Conservation (phyloP, 2,888 invertebrate species). For the Nephrotoma guestfalica region DNA sequence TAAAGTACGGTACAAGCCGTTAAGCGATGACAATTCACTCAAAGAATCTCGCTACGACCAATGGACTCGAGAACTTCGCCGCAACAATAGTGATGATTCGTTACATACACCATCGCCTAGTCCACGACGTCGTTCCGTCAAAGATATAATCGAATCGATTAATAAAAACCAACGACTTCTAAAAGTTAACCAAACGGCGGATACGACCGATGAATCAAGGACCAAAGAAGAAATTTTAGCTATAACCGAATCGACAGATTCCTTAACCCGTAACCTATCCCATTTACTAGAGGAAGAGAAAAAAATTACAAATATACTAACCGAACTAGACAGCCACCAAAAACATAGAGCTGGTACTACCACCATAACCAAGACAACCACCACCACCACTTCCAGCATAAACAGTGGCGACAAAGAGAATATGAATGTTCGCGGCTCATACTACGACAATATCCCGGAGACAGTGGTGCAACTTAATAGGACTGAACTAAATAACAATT, state of each 20-base stretch:
- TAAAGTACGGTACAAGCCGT: constrained; percentile 12
- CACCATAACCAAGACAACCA: too few relatives aligned
- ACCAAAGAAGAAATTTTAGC: background rate
- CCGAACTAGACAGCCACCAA: background rate
- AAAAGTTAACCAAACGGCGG: constrained; percentile 19
- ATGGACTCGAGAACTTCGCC: background rate
- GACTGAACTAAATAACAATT: constrained; percentile 11
- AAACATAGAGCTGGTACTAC: background rate
- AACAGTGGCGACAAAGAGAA: background rate
- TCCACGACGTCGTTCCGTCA: constrained; percentile 14
- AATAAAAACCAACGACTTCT: constrained; percentile 28
- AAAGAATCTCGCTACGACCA: constrained; percentile 1
- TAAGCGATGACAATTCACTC: constrained; percentile 10
- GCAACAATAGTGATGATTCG: background rate
- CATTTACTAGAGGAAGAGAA: constrained; percentile 6
- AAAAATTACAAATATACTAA: constrained; percentile 3
- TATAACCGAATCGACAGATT: constrained; percentile 1
- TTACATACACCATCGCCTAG: constrained; percentile 2
- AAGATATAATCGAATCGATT: constrained; percentile 29
- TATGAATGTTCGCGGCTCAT: background rate
- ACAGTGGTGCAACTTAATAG: constrained; percentile 9
- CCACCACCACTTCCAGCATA: background rate
- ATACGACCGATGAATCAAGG: background rate
- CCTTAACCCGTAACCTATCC: constrained; percentile 8
- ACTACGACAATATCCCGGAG: constrained; percentile 8